Evolutionary conservation across 2,888 invertebrate species (phyloP), one percentile per base, ranked within the genome.

Genomic region (Xanthia togata): DNA sequence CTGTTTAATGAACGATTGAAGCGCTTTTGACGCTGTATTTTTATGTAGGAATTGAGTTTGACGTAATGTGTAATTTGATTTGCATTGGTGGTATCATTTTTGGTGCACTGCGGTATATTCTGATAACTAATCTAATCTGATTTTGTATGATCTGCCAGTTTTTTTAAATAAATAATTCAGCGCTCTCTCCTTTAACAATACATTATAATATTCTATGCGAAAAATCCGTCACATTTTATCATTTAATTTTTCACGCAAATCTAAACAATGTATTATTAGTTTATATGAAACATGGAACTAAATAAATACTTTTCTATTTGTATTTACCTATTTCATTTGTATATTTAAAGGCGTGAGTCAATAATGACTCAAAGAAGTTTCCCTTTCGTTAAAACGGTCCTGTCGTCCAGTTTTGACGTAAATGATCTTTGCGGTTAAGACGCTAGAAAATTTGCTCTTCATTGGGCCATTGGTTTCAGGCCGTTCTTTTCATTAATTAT

Each of bases 361-460:
- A 86, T 84, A 74, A 84, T 93, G 92, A 93, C 79, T 93, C 93
- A 93, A 35, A 81, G 65, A 85, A 88, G 88, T 85, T 90, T 88
- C 87, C 88, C 90, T 91, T 90, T 89, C 86, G 73, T 81, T 83
- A 80, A 67, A 79, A 76, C 64, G 82, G 87, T 73, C 87, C 81
- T 88, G 87, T 89, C 83, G 80, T 79, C 83, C 85, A 89, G 86
- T 91, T 91, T 86, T 90, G 88, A 90, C 84, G 88, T 82, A 87
- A 88, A 89, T 85, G 79, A 89, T 91, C 87, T 88, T 78, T 89
- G 90, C 76, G 88, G 88, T 87, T 84, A 73, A 76, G 80, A 78
- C 41, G 53, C 68, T 81, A 83, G 73, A 82, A 86, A 88, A 73
- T 81, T 85, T 84, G 65, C 50, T 85, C 78, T 73, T 80, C 75